Conservation (phyloP, 2,113 vertebrate species). For the Sclerurus mexicanus region DNA sequence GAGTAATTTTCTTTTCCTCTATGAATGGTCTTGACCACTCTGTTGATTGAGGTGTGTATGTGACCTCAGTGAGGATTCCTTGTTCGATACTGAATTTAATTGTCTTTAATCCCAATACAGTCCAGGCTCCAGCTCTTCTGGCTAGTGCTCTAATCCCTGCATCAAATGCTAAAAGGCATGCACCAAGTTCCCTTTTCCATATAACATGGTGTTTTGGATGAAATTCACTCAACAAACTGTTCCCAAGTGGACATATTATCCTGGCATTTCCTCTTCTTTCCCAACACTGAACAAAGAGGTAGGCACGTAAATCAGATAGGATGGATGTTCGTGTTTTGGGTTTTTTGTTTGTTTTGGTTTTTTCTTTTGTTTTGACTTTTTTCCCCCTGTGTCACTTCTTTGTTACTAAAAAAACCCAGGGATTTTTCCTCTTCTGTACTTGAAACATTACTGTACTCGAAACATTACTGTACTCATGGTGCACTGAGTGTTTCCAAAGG, state of each 20-base stretch:
- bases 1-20: not conserved
- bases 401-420: not conserved
- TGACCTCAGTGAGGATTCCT: not conserved
- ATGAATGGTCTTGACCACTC: not conserved
- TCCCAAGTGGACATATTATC: not conserved
- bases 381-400: not conserved
- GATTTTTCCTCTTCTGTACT: not conserved
- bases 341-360: not conserved
- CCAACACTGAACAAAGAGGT: not conserved
- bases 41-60: not conserved
- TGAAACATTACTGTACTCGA: not conserved
- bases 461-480: not conserved
- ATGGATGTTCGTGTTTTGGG: not conserved
- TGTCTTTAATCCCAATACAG: not conserved
- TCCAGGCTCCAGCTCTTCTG: not conserved
- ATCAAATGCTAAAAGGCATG: not conserved
- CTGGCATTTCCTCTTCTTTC: not conserved
- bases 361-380: not conserved
- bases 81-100: not conserved
- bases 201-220: fast-evolving
- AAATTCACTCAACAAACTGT: not conserved
- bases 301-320: not conserved
- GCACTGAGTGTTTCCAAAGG: not conserved
- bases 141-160: not conserved
- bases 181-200: not conserved